These are phyloP conservation scores for Sisyra terminalis DNA, from an alignment of 2,888 invertebrate genomes.

Conservation along the genomic window DNA sequence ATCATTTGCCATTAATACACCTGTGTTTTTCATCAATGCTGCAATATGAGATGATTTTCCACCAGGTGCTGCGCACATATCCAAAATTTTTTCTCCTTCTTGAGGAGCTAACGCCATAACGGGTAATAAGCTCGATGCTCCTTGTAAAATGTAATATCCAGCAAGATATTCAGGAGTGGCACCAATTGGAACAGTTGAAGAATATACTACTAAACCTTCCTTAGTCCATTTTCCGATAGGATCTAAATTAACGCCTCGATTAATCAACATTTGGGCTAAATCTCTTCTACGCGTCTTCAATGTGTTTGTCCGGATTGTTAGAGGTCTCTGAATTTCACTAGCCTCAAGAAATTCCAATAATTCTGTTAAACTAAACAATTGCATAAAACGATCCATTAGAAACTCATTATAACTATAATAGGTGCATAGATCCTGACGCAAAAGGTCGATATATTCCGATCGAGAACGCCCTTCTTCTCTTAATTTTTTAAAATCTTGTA, in stretches of 20 bases:
- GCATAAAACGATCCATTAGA: conserved; percentile 81
- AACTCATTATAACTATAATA: conserved; percentile 97
- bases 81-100: conserved; percentile 84
- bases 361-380: conserved; percentile 74
- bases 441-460: conserved; percentile 62
- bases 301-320: conserved; percentile 92
- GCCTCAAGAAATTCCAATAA: conserved; percentile 90
- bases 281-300: conserved; percentile 84
- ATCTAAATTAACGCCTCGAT: conserved; percentile 94
- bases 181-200: conserved; percentile 89
- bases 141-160: conserved; percentile 93
- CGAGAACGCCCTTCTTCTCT: conserved; percentile 54
- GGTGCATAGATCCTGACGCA: conserved; percentile 71
- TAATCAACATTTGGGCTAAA: conserved; percentile 86
- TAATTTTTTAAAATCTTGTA: conserved; percentile 60
- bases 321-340: conserved; percentile 84
- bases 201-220: conserved; percentile 91
- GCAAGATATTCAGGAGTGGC: conserved; percentile 98
- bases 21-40: conserved; percentile 96
- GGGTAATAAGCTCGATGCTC: conserved; percentile 91
- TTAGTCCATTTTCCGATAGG: conserved; percentile 98
- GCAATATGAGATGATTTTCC: conserved; percentile 98
- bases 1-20: conserved; percentile 92
- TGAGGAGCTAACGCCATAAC: conserved; percentile 97
- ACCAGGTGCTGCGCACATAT: conserved; percentile 97